Evolutionary conservation across 1,140 invertebrate species (phyloP), one percentile per base, ranked within the genome.

Genomic region (Drosophila sproati): DNA sequence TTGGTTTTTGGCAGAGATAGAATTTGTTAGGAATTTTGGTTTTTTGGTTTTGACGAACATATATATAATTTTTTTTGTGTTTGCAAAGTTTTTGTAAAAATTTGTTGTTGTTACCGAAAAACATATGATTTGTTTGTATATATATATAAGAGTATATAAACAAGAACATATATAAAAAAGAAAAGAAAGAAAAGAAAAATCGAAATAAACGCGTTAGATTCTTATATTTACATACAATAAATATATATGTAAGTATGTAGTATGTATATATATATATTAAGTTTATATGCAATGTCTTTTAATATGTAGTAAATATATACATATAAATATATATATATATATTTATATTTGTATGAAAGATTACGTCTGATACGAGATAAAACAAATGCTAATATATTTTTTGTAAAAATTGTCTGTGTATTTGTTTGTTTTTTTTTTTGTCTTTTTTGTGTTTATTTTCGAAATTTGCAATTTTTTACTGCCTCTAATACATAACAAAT

Each of bases 151-250:
- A 85, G 63, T 77, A 67, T 80, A 74, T 86, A 81, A 86, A 86
- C 76, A 87, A 87, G 80, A 88, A 92, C 87, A 91, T 78, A 92
- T 91, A 92, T 92, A 91, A 92, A 82, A 77, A 77, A 92, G 90
- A 92, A 91, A 79, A 91, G 88, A 91, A 80, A 91, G 90, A 91
- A 91, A 80, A 91, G 91, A 89, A 90, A 92, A 92, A 92, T 92
- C 90, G 89, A 91, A 92, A 91, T 91, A 91, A 92, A 91, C 92
- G 91, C 91, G 88, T 92, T 92, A 92, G 91, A 92, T 91, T 89
- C 82, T 91, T 82, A 85, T 92, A 89, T 78, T 80, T 79, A 87
- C 73, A 89, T 88, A 88, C 74, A 83, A 68, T 77, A 80, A 82
- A 6, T 39, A 43, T 88, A 87, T 62, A 71, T 71, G 73, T 73